Base-by-base conservation (phyloP, 2,888 invertebrate genomes). In the Troides oblongomaculatus region DNA sequence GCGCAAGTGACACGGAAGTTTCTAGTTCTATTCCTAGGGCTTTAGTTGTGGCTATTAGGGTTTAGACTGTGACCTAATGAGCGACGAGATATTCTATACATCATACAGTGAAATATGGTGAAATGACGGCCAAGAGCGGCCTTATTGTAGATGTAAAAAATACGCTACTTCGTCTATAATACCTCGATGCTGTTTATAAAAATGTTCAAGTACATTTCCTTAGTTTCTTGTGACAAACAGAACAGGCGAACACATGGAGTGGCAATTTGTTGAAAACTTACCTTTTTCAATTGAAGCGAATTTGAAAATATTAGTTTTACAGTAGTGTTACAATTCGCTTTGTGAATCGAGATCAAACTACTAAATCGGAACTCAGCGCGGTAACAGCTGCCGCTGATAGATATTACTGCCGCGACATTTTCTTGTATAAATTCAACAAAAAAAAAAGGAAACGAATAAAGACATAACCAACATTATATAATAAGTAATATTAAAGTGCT, bases 301-400 rank as follows among this genome's bases (percentile, higher is more conserved):
- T 53, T 61, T 17, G 17, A 66, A 18, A 62, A 21, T 62, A 67
- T 62, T 43, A 62, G 66, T 66, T 61, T 67, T 57, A 62, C 62
- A 67, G 39, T 62, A 63, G 57, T 68, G 43, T 68, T 63, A 30
- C 68, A 62, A 57, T 61, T 58, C 58, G n/a, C 62, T 62, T 58
- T 58, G 62, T 68, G 50, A 68, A 58, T 43, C 68, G 62, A 68
- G 25, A 62, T 63, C 62, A 30, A 63, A 63, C 17, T 68, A 65
- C 46, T 59, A 50, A 63, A 63, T 68, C 57, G 50, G 46, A 63
- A 68, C 62, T 68, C 7, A 43, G 46, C 46, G 62, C 43, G n/a
- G 67, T 63, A 68, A 63, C 68, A 58, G 62, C 58, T 68, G 68
- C 58, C 46, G 4, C 46, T 50, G 68, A 68, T 62, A 30, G 67